Evolutionary conservation across 2,888 invertebrate species (phyloP).

Genomic region (Portevinia maculata): DNA sequence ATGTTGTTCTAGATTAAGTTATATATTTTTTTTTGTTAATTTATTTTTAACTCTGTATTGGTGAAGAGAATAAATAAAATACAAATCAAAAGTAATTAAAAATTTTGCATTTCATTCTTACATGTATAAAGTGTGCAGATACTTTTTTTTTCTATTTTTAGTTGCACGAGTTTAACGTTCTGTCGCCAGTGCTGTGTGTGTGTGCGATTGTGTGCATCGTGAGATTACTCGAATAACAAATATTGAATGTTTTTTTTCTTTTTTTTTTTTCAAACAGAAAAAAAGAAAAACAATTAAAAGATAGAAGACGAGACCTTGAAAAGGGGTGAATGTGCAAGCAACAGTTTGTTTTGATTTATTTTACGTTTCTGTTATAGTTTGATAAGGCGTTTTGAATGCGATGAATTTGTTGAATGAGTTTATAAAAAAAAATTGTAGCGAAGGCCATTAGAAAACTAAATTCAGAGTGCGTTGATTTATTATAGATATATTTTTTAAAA

Average conservation of each 20-base stretch:
- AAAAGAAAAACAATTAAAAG: background rate
- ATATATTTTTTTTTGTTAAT: background rate
- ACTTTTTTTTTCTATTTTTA: constrained; percentile 46
- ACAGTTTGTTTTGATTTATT: constrained; percentile 29
- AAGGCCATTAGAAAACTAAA: too few relatives aligned
- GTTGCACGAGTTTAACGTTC: constrained; percentile 50
- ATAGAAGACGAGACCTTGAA: constrained; percentile 52
- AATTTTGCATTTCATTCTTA: constrained; percentile 25
- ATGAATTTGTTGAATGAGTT: too few relatives aligned
- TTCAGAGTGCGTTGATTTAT: too few relatives aligned
- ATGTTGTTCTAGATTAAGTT: constrained; percentile 39
- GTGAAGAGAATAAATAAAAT: constrained; percentile 9
- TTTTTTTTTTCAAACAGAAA: too few relatives aligned
- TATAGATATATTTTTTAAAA: constrained; percentile 1
- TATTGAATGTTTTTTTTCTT: too few relatives aligned
- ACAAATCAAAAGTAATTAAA: constrained; percentile 5
- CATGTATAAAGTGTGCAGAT: constrained; percentile 22
- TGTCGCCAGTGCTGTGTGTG: constrained; percentile 24
- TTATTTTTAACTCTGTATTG: background rate
- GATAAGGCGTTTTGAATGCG: constrained; percentile 2
- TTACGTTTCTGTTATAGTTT: background rate
- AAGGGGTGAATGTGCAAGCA: constrained; percentile 49
- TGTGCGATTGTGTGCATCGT: constrained; percentile 40
- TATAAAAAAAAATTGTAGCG: too few relatives aligned
- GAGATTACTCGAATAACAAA: constrained; percentile 12